Conservation (phyloP, 2,797 vertebrate genomes). For the Cossypha heuglini region DNA sequence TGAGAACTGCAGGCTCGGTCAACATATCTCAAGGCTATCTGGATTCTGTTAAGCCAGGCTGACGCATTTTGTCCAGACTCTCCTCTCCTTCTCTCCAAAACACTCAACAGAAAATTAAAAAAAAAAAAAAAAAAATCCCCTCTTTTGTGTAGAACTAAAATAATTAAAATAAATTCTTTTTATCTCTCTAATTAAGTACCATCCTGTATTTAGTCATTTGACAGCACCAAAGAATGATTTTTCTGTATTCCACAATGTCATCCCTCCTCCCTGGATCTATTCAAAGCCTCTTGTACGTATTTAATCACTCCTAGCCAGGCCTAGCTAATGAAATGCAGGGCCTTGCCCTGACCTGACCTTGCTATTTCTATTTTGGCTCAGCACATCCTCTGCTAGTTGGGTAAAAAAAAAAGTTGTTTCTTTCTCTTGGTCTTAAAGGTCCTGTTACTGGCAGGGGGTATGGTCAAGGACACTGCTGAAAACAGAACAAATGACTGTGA, state of each 20-base stretch:
- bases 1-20: background rate
- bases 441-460: conserved; percentile 61
- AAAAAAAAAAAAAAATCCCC: background rate
- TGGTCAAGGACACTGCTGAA: conserved; percentile 62
- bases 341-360: conserved; percentile 77
- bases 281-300: conserved; percentile 71
- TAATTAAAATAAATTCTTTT: conserved; percentile 70
- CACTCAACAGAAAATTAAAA: background rate
- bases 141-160: conserved; percentile 61
- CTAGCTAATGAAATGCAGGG: conserved; percentile 77
- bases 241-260: conserved; percentile 67
- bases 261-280: conserved; percentile 65
- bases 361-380: conserved; percentile 78
- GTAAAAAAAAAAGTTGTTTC: conserved; percentile 66
- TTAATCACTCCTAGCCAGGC: conserved; percentile 72
- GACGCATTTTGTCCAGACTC: background rate
- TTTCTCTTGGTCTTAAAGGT: conserved; percentile 66
- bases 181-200: conserved; percentile 66
- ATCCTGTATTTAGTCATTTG: conserved; percentile 52
- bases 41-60: conserved; percentile 1
- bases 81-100: background rate
- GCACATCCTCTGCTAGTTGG: conserved; percentile 71
- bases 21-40: background rate
- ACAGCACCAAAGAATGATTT: conserved; percentile 71
- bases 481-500: conserved; percentile 50